Conservation (phyloP, 2,113 vertebrate genomes). For the Phocoena sinus region DNA sequence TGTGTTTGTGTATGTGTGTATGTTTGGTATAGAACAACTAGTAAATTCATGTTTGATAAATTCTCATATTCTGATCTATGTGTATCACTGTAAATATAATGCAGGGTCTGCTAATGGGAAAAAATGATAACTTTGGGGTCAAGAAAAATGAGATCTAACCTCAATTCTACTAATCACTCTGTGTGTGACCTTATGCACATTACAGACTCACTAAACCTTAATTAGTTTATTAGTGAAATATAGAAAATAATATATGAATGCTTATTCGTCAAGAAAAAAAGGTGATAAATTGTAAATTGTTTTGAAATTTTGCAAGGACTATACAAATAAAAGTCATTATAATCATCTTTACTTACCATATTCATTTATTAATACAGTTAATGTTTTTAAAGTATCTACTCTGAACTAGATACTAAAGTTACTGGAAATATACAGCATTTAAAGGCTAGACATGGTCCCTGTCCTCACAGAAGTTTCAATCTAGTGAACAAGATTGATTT, state of each 20-base stretch:
- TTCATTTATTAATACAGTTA: not conserved
- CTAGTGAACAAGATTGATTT: not conserved
- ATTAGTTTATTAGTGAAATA: constrained; percentile 19
- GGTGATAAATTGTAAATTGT: not conserved
- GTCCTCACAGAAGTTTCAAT: not conserved
- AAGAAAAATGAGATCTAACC: not conserved
- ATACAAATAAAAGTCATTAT: not conserved
- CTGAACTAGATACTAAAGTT: not conserved
- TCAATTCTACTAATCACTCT: not conserved
- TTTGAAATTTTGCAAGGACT: constrained; percentile 7
- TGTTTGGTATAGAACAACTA: not conserved
- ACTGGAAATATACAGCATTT: not conserved
- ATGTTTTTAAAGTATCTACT: not conserved
- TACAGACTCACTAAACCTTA: not conserved
- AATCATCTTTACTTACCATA: not conserved
- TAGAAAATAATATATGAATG: not conserved
- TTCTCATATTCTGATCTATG: not conserved
- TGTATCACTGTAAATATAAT: not conserved
- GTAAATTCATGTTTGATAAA: not conserved
- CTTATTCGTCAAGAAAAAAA: not conserved
- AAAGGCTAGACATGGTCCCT: not conserved
- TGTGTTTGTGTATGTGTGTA: not conserved
- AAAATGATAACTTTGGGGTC: not conserved
- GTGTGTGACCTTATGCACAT: not conserved
- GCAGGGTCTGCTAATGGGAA: not conserved